These are phyloP conservation scores for Etia nguti DNA, from an alignment of 2,113 vertebrate species.

Conservation along the genomic window DNA sequence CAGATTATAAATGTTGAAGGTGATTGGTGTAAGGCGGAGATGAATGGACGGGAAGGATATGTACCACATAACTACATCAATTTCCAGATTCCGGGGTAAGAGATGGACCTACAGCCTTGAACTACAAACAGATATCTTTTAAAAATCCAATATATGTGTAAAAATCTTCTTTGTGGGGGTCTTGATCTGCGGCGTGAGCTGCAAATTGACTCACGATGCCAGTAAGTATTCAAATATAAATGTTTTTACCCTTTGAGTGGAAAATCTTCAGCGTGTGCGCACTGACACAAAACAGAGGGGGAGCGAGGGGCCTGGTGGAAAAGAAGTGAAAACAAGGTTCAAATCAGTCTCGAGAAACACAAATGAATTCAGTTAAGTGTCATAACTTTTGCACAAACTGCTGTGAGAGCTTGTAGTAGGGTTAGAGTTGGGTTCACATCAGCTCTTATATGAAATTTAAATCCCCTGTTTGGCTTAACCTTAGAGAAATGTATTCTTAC, in stretches of 20 bases:
- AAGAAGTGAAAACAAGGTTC: neutral
- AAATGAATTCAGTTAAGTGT: neutral
- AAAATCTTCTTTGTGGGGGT: neutral
- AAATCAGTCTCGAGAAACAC: neutral
- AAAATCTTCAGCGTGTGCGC: neutral
- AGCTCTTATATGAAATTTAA: neutral
- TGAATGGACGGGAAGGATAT: slow-evolving; percentile 84
- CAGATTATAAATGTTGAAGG: slow-evolving; percentile 85
- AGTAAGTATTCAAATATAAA: no score
- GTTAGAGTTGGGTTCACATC: neutral
- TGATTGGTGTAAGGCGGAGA: slow-evolving; percentile 90
- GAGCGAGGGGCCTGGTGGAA: neutral
- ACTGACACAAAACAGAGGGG: neutral
- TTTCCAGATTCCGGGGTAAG: slow-evolving; percentile 77
- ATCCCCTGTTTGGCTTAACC: neutral
- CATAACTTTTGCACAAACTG: neutral
- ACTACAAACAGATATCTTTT: neutral
- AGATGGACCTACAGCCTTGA: neutral
- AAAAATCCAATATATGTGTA: neutral
- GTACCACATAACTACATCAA: slow-evolving; percentile 93
- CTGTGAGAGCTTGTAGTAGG: neutral
- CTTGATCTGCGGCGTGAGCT: neutral
- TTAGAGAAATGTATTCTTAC: accelerated
- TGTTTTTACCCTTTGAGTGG: neutral
- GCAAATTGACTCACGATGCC: neutral